Base-by-base conservation (phyloP, 2,113 vertebrate species). In the Theristicus caerulescens region DNA sequence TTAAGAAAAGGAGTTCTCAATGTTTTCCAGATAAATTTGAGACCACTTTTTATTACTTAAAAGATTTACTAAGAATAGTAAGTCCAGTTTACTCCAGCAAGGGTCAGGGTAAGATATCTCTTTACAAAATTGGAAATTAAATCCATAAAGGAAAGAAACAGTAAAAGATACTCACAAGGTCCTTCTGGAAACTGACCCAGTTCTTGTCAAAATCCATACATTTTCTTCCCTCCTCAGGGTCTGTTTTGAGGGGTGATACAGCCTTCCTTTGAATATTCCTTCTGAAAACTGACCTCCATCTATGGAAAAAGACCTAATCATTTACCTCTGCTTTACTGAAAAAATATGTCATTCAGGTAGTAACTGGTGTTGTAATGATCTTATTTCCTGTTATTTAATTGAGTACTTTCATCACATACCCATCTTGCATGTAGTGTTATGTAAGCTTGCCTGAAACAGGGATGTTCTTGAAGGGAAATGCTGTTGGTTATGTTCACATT, bases 311-410 rank as follows among this genome's bases (percentile, higher is more conserved):
- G 16, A 52, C 7, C 8, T 61, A 10, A 69, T 11, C 10, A 83
- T 70, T 80, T 61, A 32, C 8, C 21, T 80, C 29, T 77, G 4
- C 4, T 73, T 52, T 70, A 46, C 15, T 84, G n/a, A n/a, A 71
- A 87, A 87, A 11, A 3, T 4, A 49, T 4, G 1, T 19, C 1
- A 26, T 44, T 69, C 27, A 36, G 9, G 6, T 69, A 16, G 20
- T 16, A 69, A 47, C 4, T 47, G 3, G 4, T 47, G 3, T 7
- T 82, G 3, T 36, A 74, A 20, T 0, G 0, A 52, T n/a, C 38
- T 29, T 46, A 22, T 83, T 80, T 69, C 21, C 5, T 73, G 15
- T 16, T 31, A 49, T 51, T 88, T 87, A 54, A 70, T 22, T 72
- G 8, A 54, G 10, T 67, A 26, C 27, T 65, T 91, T 44, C 11